A percentile compares a stretch with the other conserved stretches of the same genome.
phyloP scores from a whole-genome alignment of 2,888 invertebrate species.

The Sabatieria punctata region DNA sequence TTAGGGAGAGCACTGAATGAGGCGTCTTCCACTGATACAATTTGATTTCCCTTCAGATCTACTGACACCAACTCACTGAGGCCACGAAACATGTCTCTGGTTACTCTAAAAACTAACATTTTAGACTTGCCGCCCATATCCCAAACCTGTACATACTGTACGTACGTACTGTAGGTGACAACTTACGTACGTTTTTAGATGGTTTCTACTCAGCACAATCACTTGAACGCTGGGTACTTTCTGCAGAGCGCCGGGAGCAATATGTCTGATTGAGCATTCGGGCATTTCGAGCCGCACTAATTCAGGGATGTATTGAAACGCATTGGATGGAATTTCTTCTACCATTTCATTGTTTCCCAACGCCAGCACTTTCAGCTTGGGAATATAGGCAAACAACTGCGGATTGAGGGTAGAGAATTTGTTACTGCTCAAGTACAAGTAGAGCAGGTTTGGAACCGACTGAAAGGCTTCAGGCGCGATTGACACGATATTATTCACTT shows the following conservation, averaged over 20 bases:
- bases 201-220: constrained; percentile 18
- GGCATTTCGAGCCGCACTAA: constrained; percentile 19
- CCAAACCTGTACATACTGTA: no score
- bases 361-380: constrained; percentile 22
- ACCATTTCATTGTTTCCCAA: constrained; percentile 21
- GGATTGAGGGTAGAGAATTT: constrained; percentile 19
- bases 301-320: constrained; percentile 17
- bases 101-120: constrained; percentile 14
- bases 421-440: constrained; percentile 25
- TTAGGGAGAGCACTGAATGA: constrained; percentile 18
- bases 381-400: constrained; percentile 16
- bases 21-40: constrained; percentile 18
- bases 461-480: constrained; percentile 19
- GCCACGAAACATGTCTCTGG: constrained; percentile 17
- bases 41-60: constrained; percentile 21
- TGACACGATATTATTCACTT: constrained; percentile 20
- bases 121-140: background rate
- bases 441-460: constrained; percentile 19
- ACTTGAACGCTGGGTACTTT: constrained; percentile 18
- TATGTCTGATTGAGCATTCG: constrained; percentile 18
- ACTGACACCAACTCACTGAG: constrained; percentile 15
- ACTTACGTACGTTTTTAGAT: constrained; percentile 16
- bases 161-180: background rate
- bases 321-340: constrained; percentile 3
- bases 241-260: constrained; percentile 18